Evolutionary conservation across 1,140 invertebrate genomes (phyloP).

Genomic region (Drosophila sp.): DNA sequence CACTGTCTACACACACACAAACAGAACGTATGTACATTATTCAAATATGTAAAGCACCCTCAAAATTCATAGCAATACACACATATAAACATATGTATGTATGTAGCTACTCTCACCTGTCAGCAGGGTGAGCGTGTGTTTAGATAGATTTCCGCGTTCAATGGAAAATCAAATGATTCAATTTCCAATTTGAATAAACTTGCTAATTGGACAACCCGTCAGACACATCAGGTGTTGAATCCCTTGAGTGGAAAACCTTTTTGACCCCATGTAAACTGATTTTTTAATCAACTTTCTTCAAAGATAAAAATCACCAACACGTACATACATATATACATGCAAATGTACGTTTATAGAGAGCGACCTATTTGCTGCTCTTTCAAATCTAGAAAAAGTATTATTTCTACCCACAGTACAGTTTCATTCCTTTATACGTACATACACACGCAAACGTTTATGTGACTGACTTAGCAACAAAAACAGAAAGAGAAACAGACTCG

Average conservation of each 20-base stretch:
- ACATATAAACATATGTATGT: not conserved
- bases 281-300: slow-evolving; percentile 42
- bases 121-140: slow-evolving; percentile 2
- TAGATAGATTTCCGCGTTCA: slow-evolving; percentile 23
- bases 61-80: slow-evolving; percentile 3
- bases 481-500: slow-evolving; percentile 59
- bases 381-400: slow-evolving; percentile 25
- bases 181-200: slow-evolving; percentile 35
- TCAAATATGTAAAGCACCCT: slow-evolving; percentile 18
- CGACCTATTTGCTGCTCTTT: slow-evolving; percentile 24
- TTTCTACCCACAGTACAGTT: slow-evolving; percentile 49
- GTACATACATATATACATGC: not conserved
- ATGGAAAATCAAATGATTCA: slow-evolving; percentile 25
- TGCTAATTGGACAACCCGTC: slow-evolving; percentile 35
- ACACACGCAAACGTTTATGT: not conserved
- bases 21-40: not conserved
- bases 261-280: slow-evolving; percentile 5
- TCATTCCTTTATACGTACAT: slow-evolving; percentile 12
- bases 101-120: slow-evolving; percentile 46
- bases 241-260: slow-evolving; percentile 26
- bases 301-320: slow-evolving; percentile 33
- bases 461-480: slow-evolving; percentile 67
- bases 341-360: not conserved
- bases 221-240: slow-evolving; percentile 30
- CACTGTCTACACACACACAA: slow-evolving; percentile 3